phyloP scores from a whole-genome alignment of 2,888 invertebrate genomes.

The Colletes collaris region DNA sequence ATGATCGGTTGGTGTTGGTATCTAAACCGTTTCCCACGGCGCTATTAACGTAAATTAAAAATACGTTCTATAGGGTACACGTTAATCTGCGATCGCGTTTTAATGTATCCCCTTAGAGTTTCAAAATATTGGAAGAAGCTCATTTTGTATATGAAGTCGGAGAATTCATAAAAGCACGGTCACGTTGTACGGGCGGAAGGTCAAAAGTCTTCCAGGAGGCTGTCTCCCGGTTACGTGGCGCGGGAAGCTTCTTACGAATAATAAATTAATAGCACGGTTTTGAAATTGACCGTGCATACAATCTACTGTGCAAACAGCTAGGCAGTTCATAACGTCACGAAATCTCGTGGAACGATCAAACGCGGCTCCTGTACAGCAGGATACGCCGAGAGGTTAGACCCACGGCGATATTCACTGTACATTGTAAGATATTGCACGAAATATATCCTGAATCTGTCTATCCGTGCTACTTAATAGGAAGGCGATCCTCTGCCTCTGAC shows the following conservation, averaged over 20 bases:
- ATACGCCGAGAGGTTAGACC: slow-evolving; percentile 32
- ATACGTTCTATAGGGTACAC: too few relatives aligned
- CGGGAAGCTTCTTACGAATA: slow-evolving; percentile 44
- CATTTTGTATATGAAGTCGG: background rate
- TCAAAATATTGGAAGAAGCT: background rate
- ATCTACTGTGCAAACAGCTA: slow-evolving; percentile 66
- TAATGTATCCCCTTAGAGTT: background rate
- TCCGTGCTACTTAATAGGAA: slow-evolving; percentile 18
- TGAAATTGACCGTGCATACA: slow-evolving; percentile 62
- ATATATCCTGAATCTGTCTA: slow-evolving; percentile 21
- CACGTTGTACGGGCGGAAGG: background rate
- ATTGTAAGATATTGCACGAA: slow-evolving; percentile 42
- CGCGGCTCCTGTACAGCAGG: slow-evolving; percentile 39
- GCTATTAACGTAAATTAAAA: too few relatives aligned
- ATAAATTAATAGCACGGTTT: slow-evolving; percentile 51
- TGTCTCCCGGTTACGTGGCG: background rate
- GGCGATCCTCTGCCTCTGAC: background rate
- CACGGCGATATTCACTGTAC: slow-evolving; percentile 28
- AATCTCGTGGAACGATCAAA: slow-evolving; percentile 63
- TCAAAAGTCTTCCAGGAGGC: background rate
- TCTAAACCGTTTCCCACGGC: too few relatives aligned
- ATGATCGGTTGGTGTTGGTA: too few relatives aligned
- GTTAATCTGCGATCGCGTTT: background rate
- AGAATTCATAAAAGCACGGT: background rate
- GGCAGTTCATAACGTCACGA: slow-evolving; percentile 64